Evolutionary conservation across 1,140 invertebrate genomes (phyloP).

Genomic region (Lordiphosa clarofinis): DNA sequence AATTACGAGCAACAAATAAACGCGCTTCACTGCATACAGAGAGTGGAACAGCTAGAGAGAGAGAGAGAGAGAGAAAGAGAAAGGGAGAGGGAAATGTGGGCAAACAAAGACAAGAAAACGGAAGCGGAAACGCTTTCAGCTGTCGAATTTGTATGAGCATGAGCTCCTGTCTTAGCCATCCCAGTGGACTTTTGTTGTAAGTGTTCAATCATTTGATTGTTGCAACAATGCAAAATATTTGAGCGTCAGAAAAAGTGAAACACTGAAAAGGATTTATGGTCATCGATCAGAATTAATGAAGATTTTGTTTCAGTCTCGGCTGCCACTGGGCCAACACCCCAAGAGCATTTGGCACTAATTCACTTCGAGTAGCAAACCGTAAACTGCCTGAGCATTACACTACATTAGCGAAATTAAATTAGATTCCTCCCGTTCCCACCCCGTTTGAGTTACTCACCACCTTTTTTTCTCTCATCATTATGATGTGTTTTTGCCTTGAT

Average conservation of each 20-base stretch:
- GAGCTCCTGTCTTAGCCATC: conserved; percentile 26
- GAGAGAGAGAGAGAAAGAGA: conserved; percentile 27
- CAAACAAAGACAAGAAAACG: conserved; percentile 76
- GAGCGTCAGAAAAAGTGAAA: conserved; percentile 25
- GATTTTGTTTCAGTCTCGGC: conserved; percentile 65
- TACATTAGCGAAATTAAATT: conserved; percentile 79
- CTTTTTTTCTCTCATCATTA: conserved; percentile 40
- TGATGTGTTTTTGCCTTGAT: conserved; percentile 48
- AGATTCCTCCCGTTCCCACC: conserved; percentile 41
- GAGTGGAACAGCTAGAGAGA: conserved; percentile 7
- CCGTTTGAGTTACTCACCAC: conserved; percentile 48
- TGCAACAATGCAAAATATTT: conserved; percentile 51
- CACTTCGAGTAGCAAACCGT: conserved; percentile 50
- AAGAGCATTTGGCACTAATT: conserved; percentile 72
- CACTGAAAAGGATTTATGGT: conserved; percentile 67
- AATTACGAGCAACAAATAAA: conserved; percentile 79
- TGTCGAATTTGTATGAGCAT: conserved; percentile 74
- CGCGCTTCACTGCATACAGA: conserved; percentile 58
- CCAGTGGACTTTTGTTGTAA: conserved; percentile 49
- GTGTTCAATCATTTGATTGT: conserved; percentile 75
- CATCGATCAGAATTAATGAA: conserved; percentile 80
- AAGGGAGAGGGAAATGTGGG: conserved; percentile 43
- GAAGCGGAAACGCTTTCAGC: conserved; percentile 75
- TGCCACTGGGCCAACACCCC: conserved; percentile 14
- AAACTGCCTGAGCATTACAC: conserved; percentile 55